A percentile compares a stretch with the other conserved stretches of the same genome.
Evolutionary conservation across 2,888 invertebrate species (phyloP).

Genomic region (Tortrix viridana): DNA sequence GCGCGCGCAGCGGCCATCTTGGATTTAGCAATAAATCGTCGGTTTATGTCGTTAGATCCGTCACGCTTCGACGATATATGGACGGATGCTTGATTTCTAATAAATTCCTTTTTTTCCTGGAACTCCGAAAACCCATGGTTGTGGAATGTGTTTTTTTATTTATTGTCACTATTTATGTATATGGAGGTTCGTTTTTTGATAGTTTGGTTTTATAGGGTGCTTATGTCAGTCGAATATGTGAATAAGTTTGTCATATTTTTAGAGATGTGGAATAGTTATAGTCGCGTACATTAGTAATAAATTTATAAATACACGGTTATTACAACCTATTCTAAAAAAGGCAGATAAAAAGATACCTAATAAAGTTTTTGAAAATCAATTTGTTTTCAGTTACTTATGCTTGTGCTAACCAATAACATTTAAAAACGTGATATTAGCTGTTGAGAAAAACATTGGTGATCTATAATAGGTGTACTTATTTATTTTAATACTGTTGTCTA

Average conservation of each 20-base stretch:
- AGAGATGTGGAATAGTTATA: neutral
- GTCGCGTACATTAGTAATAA: too few relatives aligned
- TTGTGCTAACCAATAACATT: too few relatives aligned
- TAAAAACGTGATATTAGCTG: too few relatives aligned
- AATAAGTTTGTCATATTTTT: conserved; percentile 22
- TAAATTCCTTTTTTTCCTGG: conserved; percentile 32
- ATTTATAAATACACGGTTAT: too few relatives aligned
- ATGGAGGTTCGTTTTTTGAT: conserved; percentile 13
- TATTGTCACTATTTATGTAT: conserved; percentile 33
- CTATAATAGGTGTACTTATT: too few relatives aligned
- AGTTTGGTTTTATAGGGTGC: conserved; percentile 30
- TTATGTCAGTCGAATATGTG: conserved; percentile 15
- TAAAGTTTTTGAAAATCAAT: too few relatives aligned
- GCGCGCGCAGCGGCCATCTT: conserved; percentile 77
- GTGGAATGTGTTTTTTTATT: conserved; percentile 31
- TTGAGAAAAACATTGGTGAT: too few relatives aligned
- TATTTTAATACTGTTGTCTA: too few relatives aligned
- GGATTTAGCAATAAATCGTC: conserved; percentile 66
- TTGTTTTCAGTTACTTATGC: too few relatives aligned
- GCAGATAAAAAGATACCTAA: too few relatives aligned
- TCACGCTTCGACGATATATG: conserved; percentile 60
- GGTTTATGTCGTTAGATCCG: conserved; percentile 74
- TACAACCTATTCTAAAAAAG: too few relatives aligned
- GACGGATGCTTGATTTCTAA: conserved; percentile 47
- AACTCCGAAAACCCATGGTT: conserved; percentile 26